Evolutionary conservation across 2,113 vertebrate species (phyloP).

Genomic region (Hylia prasina): DNA sequence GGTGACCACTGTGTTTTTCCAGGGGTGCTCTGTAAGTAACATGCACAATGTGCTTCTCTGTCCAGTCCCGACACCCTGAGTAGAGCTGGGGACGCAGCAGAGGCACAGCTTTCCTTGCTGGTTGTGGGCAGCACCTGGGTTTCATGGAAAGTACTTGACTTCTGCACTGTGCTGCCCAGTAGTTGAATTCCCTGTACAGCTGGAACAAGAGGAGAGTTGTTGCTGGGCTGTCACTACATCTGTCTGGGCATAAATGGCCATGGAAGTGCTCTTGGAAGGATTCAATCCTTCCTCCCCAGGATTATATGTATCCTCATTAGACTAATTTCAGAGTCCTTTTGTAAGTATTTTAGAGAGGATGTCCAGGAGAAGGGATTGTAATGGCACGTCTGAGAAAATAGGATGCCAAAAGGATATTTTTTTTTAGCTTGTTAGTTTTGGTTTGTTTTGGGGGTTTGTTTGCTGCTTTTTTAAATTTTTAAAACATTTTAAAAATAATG

Average conservation of each 20-base stretch:
- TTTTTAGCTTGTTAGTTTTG: not conserved
- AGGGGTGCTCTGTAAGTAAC: not conserved
- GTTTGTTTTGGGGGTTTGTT: not conserved
- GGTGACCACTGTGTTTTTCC: fast-evolving
- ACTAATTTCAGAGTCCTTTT: not conserved
- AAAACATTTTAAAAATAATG: not conserved
- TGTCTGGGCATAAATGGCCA: not conserved
- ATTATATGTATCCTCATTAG: not conserved
- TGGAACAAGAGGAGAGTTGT: not conserved
- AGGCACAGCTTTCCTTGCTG: not conserved
- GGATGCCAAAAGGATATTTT: not conserved
- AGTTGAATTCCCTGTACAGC: not conserved
- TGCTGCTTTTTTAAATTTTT: not conserved
- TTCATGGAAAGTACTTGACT: not conserved
- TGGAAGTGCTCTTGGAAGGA: not conserved
- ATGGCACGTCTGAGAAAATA: not conserved
- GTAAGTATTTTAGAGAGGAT: not conserved
- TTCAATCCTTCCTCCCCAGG: not conserved
- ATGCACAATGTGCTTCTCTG: not conserved
- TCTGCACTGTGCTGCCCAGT: not conserved
- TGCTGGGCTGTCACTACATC: not conserved
- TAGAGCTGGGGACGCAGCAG: not conserved
- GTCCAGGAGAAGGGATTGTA: not conserved
- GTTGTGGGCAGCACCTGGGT: not conserved
- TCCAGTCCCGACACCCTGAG: fast-evolving